Base-by-base conservation (phyloP, 2,113 vertebrate species). In the Macquaria ambigua region DNA sequence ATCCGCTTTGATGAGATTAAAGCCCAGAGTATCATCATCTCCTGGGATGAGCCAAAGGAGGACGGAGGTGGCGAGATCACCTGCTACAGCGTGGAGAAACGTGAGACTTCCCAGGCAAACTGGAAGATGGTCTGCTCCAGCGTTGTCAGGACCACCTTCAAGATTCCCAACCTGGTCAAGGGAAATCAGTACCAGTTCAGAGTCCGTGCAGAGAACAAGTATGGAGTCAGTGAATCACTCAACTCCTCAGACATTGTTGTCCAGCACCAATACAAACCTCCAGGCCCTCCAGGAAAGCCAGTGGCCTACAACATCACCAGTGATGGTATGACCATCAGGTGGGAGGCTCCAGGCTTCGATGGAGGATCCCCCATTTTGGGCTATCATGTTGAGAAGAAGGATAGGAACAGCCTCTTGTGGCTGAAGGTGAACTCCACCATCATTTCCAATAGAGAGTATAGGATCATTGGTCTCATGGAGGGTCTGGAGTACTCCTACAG, bases 81-180 rank as follows among this genome's bases (percentile, higher is more conserved):
- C 43, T 98, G 97, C 81, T 99, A 99, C 90, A 98, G 97, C 68
- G 97, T 99, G 84, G 98, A 99, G 90, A 99, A 99, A 91, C 96
- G 98, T 75, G 98, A 99, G 96, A 97, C 97, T 67, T 98, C 98
- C 80, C 98, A 99, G 83, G 96, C 97, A 79, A 97, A 97, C 74
- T 99, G 98, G 98, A 99, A 99, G 91, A 96, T 99, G 94, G 96
- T 99, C 82, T 99, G 98, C 87, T 99, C 98, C 1, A 99, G 98
- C 87, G 98, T 97, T 84, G 93, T 97, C 81, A 97, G 97, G 87
- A 97, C 97, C 53, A 96, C 95, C 39, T 99, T 99, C 88, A 99
- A 99, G 95, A 97, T 99, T 90, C 93, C 97, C 80, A 99, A 99
- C 93, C 94, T 99, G 73, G 94, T 98, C 82, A 98, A 98, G 94